Evolutionary conservation across 2,888 invertebrate genomes (phyloP), one percentile per base, ranked within the genome.

Genomic region (Bombylius discolor): DNA sequence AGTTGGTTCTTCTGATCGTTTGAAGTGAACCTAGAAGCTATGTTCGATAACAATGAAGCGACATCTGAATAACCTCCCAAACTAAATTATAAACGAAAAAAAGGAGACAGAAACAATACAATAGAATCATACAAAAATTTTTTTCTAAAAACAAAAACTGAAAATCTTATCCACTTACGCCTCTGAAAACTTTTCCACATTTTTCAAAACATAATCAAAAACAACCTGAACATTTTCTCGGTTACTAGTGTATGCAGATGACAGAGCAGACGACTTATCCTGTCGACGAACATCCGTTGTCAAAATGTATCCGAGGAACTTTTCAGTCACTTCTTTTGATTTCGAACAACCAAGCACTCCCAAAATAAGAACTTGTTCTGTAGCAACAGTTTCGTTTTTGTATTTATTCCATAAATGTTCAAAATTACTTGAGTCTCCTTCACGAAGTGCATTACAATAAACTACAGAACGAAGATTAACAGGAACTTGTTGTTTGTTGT

Each of bases 381-480:
- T 79, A 47, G 85, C 83, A 1, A 85, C 79, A 44, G 80, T 79
- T 52, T 81, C 78, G 0, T 62, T 66, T 52, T 70, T 65, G 46
- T 82, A 89, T 59, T 81, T 78, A 0, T 75, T 61, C 79, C 84
- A 86, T 32, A 87, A 71, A 63, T 75, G 79, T 1, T 81, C 65
- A 79, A 87, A 92, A 59, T 87, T 83, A 0, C 67, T 67, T n/a
- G 67, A 64, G 0, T 72, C 74, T 0, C 86, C 87, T 39, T 79
- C 68, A n/a, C 81, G 79, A 9, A 92, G 75, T 3, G 80, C 87
- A 31, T 80, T 81, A 67, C 91, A 91, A 72, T 89, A 91, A 1
- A 90, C 85, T 52, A 81, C 78, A 33, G 78, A 71, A 53, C 86
- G 82, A 52, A 83, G 77, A 65, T 90, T 85, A 8, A 79, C 78